Percentiles rank a stretch among this genome's conserved stretches.
These are phyloP conservation scores for silkworm (Bombyx mori) DNA, from an alignment of 1,140 invertebrate species.

Conservation along the genomic window ASM3026992v2 NC_085110.1:8272001-8272500, in stretches of 20 bases:
- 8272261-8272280: neutral
- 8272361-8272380: too few species aligned
- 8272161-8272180: slow-evolving; percentile 77
- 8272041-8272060: neutral
- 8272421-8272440: too few species aligned
- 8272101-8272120: slow-evolving; percentile 92
- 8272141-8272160: slow-evolving; percentile 83
- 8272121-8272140: slow-evolving; percentile 89
- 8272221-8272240: slow-evolving; percentile 18
- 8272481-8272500: too few species aligned
- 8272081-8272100: slow-evolving; percentile 85
- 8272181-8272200: slow-evolving; percentile 73
- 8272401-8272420: too few species aligned
- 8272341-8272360: too few species aligned
- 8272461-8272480: too few species aligned
- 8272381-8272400: too few species aligned
- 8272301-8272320: neutral
- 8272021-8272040: too few species aligned
- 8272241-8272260: neutral
- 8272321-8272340: too few species aligned
- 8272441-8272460: too few species aligned
- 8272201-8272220: slow-evolving; percentile 78
- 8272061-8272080: slow-evolving; percentile 75
- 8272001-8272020: too few species aligned
- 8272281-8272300: neutral